Base-by-base conservation (phyloP, 37 sponge, comb jelly and placozoan species). In the Lycopodina hypogea region DNA sequence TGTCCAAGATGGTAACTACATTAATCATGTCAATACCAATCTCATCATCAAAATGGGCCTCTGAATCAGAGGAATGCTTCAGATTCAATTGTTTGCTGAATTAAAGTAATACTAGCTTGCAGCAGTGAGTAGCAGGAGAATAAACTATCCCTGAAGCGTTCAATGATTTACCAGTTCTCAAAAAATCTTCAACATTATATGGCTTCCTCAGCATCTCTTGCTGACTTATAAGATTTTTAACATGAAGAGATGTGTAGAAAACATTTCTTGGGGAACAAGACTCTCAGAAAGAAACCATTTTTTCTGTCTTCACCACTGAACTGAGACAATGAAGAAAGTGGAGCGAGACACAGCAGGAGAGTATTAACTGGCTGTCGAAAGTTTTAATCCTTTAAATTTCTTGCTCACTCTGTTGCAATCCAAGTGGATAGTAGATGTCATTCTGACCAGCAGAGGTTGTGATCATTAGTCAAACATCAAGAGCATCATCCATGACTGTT, bases 11-110 rank as follows among this genome's bases (percentile, higher is more conserved):
- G 1, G 95, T 94, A 17, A 94, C 95, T 1, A 94, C 95, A 84
- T 94, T 92, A 64, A 94, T 94, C 56, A 91, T 92, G 62, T 94
- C 95, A 26, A 91, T 92, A 88, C 66, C 23, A 81, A 45, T 45
- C 9, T 45, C 48, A 45, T 45, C 48, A 45, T 45, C 48, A 9
- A 45, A 4, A 45, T 26, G 15, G 4, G 12, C 60, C n/a, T n/a
- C n/a, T n/a, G n/a, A n/a, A n/a, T n/a, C n/a, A n/a, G n/a, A n/a
- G n/a, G n/a, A n/a, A n/a, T n/a, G n/a, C n/a, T n/a, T n/a, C n/a
- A n/a, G n/a, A n/a, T n/a, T n/a, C n/a, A n/a, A n/a, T n/a, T n/a
- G n/a, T n/a, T n/a, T n/a, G n/a, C n/a, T n/a, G n/a, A n/a, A n/a
- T n/a, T n/a, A n/a, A n/a, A n/a, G n/a, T n/a, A n/a, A n/a, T n/a